Evolutionary conservation across 2,797 vertebrate genomes (phyloP), one percentile per base, ranked within the genome.

Genomic region (Hafferia zeledoni): DNA sequence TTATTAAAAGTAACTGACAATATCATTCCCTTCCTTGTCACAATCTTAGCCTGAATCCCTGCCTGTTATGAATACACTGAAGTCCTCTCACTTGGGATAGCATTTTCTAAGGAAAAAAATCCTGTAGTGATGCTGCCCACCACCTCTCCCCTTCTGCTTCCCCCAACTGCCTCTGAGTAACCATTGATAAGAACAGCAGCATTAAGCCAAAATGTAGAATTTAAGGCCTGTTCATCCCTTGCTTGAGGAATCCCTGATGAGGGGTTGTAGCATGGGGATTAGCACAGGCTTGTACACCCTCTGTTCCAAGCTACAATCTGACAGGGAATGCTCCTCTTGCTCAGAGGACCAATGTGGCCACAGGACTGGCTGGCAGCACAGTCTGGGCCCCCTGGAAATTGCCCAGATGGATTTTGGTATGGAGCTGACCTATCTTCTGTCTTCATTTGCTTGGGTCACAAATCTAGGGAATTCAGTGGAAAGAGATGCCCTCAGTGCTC

Each of bases 1-100:
- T 74, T 92, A 93, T 49, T 90, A 78, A 88, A 86, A 96, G 85
- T 9, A 93, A 39, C 85, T 85, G 87, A 78, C 76, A 94, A 37
- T 33, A 88, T 81, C 39, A 86, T 68, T 81, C 50, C 72, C 64
- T 85, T 86, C 43, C 72, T 88, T 80, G 81, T 80, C 94, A 84
- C 24, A 55, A 44, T 28, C 83, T 55, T 25, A 71, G 87, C 75
- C 85, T 28, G 57, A 71, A 71, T 84, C 78, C 37, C 41, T 63
- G 25, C 28, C 57, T 70, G 43, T 50, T 87, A 47, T 0, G 1
- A 47, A 70, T 30, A 75, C 28, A 23, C 22, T 13, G 57, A 74
- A 84, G 83, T 82, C 27, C n/a, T 46, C 71, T 75, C 44, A 16
- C 17, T 13, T 18, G 22, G 71, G 52, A 35, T 31, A 46, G 44